Conservation (phyloP, 2,797 vertebrate genomes). For the Micropoecilia bifurca region DNA sequence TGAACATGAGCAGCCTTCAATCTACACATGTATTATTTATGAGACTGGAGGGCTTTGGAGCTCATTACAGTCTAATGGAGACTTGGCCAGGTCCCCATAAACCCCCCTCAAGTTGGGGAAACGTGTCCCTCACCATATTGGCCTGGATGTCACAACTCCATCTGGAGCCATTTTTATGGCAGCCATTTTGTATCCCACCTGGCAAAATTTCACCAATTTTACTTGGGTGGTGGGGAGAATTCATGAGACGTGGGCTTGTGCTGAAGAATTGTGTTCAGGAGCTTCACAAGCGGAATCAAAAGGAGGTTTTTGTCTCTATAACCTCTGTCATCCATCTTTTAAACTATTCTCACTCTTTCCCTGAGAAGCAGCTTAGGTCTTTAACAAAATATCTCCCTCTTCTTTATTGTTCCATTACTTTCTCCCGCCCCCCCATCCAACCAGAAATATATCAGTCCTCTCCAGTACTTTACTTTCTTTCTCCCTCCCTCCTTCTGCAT, state of each 20-base stretch:
- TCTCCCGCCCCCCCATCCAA: slow-evolving; percentile 4
- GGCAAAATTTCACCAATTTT: slow-evolving; percentile 48
- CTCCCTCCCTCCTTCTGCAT: slow-evolving; percentile 36
- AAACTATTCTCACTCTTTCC: neutral
- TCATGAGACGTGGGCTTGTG: slow-evolving; percentile 7
- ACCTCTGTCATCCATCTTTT: neutral
- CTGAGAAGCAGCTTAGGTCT: slow-evolving; percentile 1
- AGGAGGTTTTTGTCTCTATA: neutral
- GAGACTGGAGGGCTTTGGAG: slow-evolving; percentile 31
- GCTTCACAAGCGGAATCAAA: neutral
- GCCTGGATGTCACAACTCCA: slow-evolving; percentile 70
- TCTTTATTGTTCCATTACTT: slow-evolving; percentile 8
- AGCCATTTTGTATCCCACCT: slow-evolving; percentile 52
- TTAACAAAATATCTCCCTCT: slow-evolving; percentile 5
- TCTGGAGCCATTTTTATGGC: slow-evolving; percentile 62
- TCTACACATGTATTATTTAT: slow-evolving; percentile 59
- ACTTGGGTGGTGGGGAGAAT: slow-evolving; percentile 19
- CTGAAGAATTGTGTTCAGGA: neutral
- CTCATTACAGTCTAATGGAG: slow-evolving; percentile 59
- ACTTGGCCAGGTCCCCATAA: slow-evolving; percentile 52
- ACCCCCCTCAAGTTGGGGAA: slow-evolving; percentile 55
- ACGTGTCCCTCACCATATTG: slow-evolving; percentile 64
- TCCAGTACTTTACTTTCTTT: slow-evolving; percentile 14
- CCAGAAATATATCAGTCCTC: slow-evolving; percentile 16
- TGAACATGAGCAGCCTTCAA: slow-evolving; percentile 26